Conservation (phyloP, 2,797 vertebrate species). For the Botia almorhae region DNA sequence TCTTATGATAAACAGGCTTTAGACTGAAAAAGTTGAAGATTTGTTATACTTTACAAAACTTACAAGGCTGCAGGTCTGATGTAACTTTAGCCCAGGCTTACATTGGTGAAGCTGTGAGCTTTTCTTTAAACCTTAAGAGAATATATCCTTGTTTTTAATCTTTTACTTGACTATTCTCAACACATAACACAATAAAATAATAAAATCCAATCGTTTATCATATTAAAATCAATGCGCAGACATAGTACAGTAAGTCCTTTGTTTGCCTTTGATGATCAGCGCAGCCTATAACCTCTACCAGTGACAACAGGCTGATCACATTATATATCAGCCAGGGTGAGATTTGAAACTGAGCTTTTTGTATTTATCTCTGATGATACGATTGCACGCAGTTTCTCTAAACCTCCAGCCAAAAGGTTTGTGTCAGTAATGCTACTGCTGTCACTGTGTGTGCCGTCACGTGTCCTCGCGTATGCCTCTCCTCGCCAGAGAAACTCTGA, state of each 20-base stretch:
- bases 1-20: no score
- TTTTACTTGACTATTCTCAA: no score
- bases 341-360: constrained; percentile 33
- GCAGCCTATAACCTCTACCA: constrained; percentile 26
- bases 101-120: no score
- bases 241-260: constrained; percentile 23
- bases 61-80: no score
- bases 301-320: constrained; percentile 7
- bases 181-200: no score
- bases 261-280: constrained; percentile 34
- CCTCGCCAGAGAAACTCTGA: constrained; percentile 35
- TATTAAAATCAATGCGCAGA: background rate
- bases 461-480: constrained; percentile 42
- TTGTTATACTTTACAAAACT: no score
- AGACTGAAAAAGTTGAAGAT: no score
- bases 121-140: no score
- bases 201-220: no score
- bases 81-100: no score
- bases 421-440: constrained; percentile 46
- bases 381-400: constrained; percentile 10
- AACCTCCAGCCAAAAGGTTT: constrained; percentile 38
- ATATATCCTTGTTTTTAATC: no score
- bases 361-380: constrained; percentile 33
- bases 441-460: constrained; percentile 11
- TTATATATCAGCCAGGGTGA: constrained; percentile 26